Base-by-base conservation (phyloP, 2,888 invertebrate genomes). In the Drosophila prolongata region DNA sequence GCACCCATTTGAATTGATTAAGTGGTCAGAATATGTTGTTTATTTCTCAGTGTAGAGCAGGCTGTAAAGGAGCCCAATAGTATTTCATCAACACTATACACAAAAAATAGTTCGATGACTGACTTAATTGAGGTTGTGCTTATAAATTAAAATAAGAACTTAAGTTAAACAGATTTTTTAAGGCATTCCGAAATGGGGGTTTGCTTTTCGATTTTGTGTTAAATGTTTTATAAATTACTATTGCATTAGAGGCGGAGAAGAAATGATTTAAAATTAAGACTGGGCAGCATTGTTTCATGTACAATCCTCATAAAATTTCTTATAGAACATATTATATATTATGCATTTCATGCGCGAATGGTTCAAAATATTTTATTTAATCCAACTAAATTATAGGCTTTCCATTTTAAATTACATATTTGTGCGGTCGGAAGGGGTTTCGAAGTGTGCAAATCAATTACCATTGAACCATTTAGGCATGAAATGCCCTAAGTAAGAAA, bases 311-410 rank as follows among this genome's bases (percentile, higher is more conserved):
- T 61, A 64, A 52, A 37, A 79, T 79, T 57, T 52, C 64, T 64
- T 67, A 70, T 30, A 46, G 57, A 77, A 46, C 54, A 67, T 60
- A 49, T 58, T 58, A 10, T 46, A 60, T 57, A 60, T 57, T 60
- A 43, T 53, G 60, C 75, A 80, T 80, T 85, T 85, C 83, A 80
- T 85, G 80, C 80, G 69, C 86, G 61, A 80, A 68, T 80, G 83
- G 77, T 75, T 82, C 66, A 79, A 85, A 68, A 64, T n/a, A 8
- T 59, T 55, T 38, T 58, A 64, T 30, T 53, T 37, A 27, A 37
- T 60, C 55, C 24, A 16, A 40, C 24, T 50, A 46, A 40, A 42
- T 52, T 52, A 44, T 42, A 37, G 57, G 44, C 37, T 16, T 37
- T 14, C 19, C 42, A 13, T 4, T 53, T 64, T 49, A 42, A 61